phyloP scores from a whole-genome alignment of 1,140 invertebrate genomes.

The Coelopa frigida region DNA sequence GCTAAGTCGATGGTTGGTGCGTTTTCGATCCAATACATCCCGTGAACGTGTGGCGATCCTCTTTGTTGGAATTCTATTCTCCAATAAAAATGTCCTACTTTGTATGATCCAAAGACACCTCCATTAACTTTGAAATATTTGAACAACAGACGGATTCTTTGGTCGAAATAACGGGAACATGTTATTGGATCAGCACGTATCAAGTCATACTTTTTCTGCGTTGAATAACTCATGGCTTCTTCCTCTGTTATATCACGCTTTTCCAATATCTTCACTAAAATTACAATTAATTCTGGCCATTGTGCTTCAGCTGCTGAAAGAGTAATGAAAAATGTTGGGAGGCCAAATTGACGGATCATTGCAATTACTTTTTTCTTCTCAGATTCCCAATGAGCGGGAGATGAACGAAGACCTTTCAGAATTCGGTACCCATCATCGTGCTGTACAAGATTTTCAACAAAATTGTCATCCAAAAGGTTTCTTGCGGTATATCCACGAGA shows the following conservation, averaged over 20 bases:
- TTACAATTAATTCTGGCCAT: conserved; percentile 32
- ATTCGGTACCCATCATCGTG: conserved; percentile 19
- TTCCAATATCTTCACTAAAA: conserved; percentile 12
- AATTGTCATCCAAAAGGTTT: conserved; percentile 5
- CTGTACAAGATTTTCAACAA: conserved; percentile 11
- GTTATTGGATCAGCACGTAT: conserved; percentile 10
- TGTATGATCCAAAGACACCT: conserved; percentile 15
- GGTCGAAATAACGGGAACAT: conserved; percentile 11
- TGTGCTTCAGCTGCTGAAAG: conserved; percentile 23
- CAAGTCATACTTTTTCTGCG: conserved; percentile 1
- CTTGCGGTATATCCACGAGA: neutral
- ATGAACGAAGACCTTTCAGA: conserved; percentile 13
- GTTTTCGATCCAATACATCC: conserved; percentile 43
- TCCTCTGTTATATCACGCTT: conserved; percentile 5
- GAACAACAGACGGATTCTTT: conserved; percentile 6
- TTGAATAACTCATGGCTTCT: neutral
- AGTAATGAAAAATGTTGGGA: conserved; percentile 27
- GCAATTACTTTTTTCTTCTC: conserved; percentile 22
- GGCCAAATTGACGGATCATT: conserved; percentile 24
- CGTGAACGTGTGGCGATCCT: conserved; percentile 45
- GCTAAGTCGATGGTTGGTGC: conserved; percentile 28
- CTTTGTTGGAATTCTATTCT: conserved; percentile 46
- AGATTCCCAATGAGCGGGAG: conserved; percentile 23
- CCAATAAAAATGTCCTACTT: conserved; percentile 23
- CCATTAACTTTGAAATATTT: conserved; percentile 6